A percentile compares a stretch with the other conserved stretches of the same genome.
Evolutionary conservation across 1,140 invertebrate genomes (phyloP).

Genomic region (Drosophila eugracilis): DNA sequence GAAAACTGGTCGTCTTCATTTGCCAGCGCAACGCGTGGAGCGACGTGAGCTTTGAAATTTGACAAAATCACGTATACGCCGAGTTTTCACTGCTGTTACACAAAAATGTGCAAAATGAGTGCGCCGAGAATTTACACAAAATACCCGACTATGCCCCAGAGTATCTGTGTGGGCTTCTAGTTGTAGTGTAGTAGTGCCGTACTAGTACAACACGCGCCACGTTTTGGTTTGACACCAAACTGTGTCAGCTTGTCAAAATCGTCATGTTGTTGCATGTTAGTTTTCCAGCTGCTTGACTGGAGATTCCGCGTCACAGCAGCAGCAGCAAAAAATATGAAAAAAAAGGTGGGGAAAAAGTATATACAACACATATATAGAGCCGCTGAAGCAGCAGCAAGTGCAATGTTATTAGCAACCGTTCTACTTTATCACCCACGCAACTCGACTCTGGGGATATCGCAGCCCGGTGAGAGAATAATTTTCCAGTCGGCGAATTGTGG

Average conservation of each 20-base stretch:
- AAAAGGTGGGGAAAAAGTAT: neutral
- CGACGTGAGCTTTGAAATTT: slow-evolving; percentile 77
- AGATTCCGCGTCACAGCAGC: slow-evolving; percentile 43
- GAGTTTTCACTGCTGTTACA: slow-evolving; percentile 76
- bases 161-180: slow-evolving; percentile 12
- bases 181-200: neutral
- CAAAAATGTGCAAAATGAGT: slow-evolving; percentile 70
- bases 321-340: slow-evolving; percentile 21
- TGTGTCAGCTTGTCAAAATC: slow-evolving; percentile 82
- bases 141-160: slow-evolving; percentile 34
- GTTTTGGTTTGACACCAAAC: slow-evolving; percentile 74
- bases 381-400: slow-evolving; percentile 23
- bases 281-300: slow-evolving; percentile 74
- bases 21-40: slow-evolving; percentile 36
- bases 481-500: slow-evolving; percentile 19
- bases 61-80: slow-evolving; percentile 80
- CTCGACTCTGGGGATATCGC: slow-evolving; percentile 4
- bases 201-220: slow-evolving; percentile 40
- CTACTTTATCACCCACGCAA: slow-evolving; percentile 30
- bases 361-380: neutral
- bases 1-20: slow-evolving; percentile 45
- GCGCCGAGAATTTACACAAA: slow-evolving; percentile 72
- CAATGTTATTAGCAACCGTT: slow-evolving; percentile 59
- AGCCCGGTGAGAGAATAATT: slow-evolving; percentile 15
- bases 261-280: slow-evolving; percentile 78